A percentile compares a stretch with the other conserved stretches of the same genome.
Evolutionary conservation across 1,140 invertebrate species (phyloP).

Genomic region (Branchinecta lindahli): DNA sequence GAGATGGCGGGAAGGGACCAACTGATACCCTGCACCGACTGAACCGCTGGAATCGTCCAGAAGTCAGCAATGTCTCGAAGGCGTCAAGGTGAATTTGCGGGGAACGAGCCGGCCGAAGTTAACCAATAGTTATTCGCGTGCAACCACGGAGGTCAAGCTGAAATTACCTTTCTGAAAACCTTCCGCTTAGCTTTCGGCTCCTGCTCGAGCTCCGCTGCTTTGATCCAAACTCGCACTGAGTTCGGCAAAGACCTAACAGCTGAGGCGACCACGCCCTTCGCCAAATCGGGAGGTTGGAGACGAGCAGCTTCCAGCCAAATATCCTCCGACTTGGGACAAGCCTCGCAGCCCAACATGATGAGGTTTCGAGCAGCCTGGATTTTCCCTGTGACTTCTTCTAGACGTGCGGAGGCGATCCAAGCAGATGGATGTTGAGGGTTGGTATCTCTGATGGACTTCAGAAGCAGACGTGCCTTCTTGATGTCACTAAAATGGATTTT

Average conservation of each 20-base stretch:
- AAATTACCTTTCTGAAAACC: constrained; percentile 54
- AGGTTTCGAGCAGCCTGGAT: constrained; percentile 90
- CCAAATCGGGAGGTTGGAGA: constrained; percentile 83
- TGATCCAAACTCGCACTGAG: constrained; percentile 92
- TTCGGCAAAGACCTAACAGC: constrained; percentile 38
- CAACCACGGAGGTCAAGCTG: not conserved
- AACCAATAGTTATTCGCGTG: no score
- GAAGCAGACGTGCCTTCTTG: constrained; percentile 87
- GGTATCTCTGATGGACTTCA: constrained; percentile 95
- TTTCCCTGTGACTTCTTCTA: constrained; percentile 99
- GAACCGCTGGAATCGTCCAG: no score
- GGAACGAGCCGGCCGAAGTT: no score
- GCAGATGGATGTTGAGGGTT: constrained; percentile 98
- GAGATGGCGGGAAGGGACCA: no score
- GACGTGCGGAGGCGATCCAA: constrained; percentile 96
- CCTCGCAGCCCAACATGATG: constrained; percentile 89
- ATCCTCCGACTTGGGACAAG: constrained; percentile 80
- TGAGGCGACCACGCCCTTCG: constrained; percentile 71
- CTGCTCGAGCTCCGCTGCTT: constrained; percentile 89
- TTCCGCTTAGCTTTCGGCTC: constrained; percentile 87
- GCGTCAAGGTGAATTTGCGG: no score
- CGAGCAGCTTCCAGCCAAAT: constrained; percentile 94
- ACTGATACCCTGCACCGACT: no score
- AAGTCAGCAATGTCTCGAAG: no score
- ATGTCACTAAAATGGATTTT: constrained; percentile 52